Conservation (phyloP, 2,888 invertebrate genomes). For the Anthophora plumipes region DNA sequence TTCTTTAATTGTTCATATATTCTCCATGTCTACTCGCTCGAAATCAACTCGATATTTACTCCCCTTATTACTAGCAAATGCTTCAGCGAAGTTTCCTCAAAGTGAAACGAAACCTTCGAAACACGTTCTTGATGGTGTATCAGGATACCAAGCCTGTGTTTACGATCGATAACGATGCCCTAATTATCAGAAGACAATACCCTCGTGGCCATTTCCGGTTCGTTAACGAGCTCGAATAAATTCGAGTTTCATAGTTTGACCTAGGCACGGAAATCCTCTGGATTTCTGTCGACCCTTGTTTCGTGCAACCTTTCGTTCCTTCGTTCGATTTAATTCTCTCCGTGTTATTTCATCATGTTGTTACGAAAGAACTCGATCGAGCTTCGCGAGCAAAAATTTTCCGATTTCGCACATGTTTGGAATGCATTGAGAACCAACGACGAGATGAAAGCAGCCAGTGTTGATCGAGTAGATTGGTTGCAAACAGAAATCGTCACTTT, state of each 20-base stretch:
- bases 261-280: too few species aligned
- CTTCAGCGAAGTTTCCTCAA: too few species aligned
- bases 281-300: background rate
- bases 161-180: too few species aligned
- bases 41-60: too few species aligned
- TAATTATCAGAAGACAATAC: slow-evolving; percentile 46
- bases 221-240: slow-evolving; percentile 16
- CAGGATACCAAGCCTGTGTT: too few species aligned
- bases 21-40: too few species aligned
- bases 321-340: background rate
- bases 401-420: slow-evolving; percentile 7
- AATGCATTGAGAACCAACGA: background rate
- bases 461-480: slow-evolving; percentile 12
- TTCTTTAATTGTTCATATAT: too few species aligned
- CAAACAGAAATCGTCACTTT: background rate
- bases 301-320: background rate
- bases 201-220: background rate
- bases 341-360: slow-evolving; percentile 6
- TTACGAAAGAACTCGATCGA: slow-evolving; percentile 1
- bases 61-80: too few species aligned
- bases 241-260: too few species aligned
- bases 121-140: too few species aligned
- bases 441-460: background rate
- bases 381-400: background rate
- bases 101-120: too few species aligned